Evolutionary conservation across 92 coral and sea anemone genomes (phyloP).

Genomic region (Palythoa grandis): DNA sequence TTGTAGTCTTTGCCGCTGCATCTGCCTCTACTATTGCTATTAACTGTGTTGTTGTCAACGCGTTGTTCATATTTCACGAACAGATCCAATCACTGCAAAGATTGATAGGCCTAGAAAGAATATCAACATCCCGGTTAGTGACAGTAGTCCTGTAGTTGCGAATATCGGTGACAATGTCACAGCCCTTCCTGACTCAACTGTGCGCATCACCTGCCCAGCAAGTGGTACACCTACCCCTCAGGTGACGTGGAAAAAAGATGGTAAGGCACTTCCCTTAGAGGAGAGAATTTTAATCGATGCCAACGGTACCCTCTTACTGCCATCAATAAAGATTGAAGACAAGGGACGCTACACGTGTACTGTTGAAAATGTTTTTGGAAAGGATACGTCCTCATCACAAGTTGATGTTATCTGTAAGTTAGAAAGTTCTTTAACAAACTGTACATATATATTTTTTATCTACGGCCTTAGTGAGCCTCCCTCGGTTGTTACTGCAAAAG

Average conservation of each 20-base stretch:
- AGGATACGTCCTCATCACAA: slow-evolving; percentile 10
- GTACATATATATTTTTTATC: not conserved
- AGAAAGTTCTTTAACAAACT: not conserved
- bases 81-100: slow-evolving; percentile 23
- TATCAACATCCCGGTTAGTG: slow-evolving; percentile 13
- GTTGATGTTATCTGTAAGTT: slow-evolving; percentile 23
- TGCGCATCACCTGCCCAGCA: slow-evolving; percentile 8
- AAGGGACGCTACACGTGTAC: slow-evolving; percentile 31
- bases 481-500: too few species aligned
- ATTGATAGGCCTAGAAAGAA: slow-evolving; percentile 21
- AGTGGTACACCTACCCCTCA: slow-evolving; percentile 5
- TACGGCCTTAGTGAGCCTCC: too few species aligned
- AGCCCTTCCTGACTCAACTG: slow-evolving; percentile 13
- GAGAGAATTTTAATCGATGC: not conserved
- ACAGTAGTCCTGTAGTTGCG: slow-evolving; percentile 12
- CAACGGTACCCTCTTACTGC: slow-evolving; percentile 4
- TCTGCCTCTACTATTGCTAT: too few species aligned
- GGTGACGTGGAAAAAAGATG: slow-evolving; percentile 27
- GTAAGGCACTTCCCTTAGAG: not conserved
- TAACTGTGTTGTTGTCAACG: too few species aligned
- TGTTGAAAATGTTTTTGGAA: slow-evolving; percentile 10
- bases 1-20: too few species aligned
- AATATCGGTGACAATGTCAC: slow-evolving; percentile 36
- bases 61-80: not conserved
- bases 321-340: slow-evolving; percentile 4